Conservation (phyloP, 2,888 invertebrate genomes). For the Cacoxenus indagator region DNA sequence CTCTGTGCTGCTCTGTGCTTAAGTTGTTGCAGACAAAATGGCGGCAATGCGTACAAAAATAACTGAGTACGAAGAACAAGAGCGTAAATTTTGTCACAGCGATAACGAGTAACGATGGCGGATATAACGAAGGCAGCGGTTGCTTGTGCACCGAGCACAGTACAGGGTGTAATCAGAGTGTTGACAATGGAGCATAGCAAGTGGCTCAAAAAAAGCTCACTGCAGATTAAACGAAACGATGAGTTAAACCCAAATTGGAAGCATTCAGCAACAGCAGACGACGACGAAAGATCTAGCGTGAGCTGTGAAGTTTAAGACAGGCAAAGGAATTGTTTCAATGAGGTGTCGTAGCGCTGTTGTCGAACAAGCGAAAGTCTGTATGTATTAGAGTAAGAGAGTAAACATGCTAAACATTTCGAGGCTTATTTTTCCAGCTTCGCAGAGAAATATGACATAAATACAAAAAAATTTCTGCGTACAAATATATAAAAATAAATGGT, state of each 20-base stretch:
- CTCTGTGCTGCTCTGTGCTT: too few relatives aligned
- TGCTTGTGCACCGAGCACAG: conserved; percentile 15
- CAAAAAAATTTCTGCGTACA: too few relatives aligned
- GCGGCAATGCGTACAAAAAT: conserved; percentile 45
- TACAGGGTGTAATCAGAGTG: conserved; percentile 31
- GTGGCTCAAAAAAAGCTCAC: conserved; percentile 55
- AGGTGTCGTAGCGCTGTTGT: background rate
- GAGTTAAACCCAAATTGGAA: background rate
- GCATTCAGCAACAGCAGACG: background rate
- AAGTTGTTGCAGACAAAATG: conserved; percentile 6
- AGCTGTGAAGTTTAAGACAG: background rate
- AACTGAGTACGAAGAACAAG: too few relatives aligned
- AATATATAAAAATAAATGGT: too few relatives aligned
- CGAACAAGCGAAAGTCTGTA: background rate
- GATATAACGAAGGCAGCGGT: background rate
- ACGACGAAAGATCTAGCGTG: background rate
- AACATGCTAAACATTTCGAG: too few relatives aligned
- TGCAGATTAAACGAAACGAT: conserved; percentile 51
- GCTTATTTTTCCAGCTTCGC: too few relatives aligned
- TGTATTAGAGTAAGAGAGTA: background rate
- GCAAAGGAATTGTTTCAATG: background rate
- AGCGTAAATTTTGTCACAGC: background rate
- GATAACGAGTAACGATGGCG: background rate
- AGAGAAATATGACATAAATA: too few relatives aligned
- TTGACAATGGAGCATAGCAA: conserved; percentile 51